A percentile compares a stretch with the other conserved stretches of the same genome.
Conservation (phyloP, 1,140 invertebrate species). For the Neocloeon triangulifer region DNA sequence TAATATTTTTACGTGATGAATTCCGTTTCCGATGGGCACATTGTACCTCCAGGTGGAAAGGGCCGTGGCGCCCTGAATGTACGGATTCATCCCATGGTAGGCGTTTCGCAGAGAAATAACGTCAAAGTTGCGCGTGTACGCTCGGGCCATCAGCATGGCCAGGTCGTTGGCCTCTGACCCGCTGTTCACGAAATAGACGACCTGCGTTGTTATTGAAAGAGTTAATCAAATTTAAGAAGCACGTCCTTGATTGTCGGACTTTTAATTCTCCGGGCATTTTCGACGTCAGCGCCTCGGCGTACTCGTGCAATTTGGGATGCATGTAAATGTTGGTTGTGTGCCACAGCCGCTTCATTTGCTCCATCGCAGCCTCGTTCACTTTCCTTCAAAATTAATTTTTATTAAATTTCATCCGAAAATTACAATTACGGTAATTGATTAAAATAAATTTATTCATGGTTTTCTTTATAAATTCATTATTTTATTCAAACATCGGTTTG, state of each 20-base stretch:
- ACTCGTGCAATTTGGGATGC: conserved; percentile 77
- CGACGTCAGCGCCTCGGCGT: conserved; percentile 51
- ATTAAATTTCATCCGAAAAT: too few species aligned
- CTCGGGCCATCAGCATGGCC: conserved; percentile 63
- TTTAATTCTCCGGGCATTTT: conserved; percentile 73
- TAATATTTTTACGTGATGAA: conserved; percentile 49
- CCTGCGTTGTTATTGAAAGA: conserved; percentile 23
- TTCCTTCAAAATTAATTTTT: conserved; percentile 28
- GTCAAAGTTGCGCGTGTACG: conserved; percentile 66
- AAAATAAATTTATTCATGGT: too few species aligned
- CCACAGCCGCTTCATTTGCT: conserved; percentile 65
- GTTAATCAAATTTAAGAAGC: conserved; percentile 2
- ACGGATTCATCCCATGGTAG: conserved; percentile 77
- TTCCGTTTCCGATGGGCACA: conserved; percentile 46
- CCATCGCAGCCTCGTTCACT: conserved; percentile 46
- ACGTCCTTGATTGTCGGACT: conserved; percentile 22
- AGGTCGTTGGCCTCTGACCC: conserved; percentile 95
- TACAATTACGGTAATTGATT: too few species aligned
- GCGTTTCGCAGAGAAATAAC: conserved; percentile 66
- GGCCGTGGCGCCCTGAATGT: conserved; percentile 61
- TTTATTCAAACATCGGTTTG: not conserved
- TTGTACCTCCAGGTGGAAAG: conserved; percentile 57
- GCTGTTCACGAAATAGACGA: conserved; percentile 84
- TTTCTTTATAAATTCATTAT: not conserved
- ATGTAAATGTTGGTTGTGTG: conserved; percentile 83